Conservation (phyloP, 2,113 vertebrate species). For the Phylloscopus trochilus region DNA sequence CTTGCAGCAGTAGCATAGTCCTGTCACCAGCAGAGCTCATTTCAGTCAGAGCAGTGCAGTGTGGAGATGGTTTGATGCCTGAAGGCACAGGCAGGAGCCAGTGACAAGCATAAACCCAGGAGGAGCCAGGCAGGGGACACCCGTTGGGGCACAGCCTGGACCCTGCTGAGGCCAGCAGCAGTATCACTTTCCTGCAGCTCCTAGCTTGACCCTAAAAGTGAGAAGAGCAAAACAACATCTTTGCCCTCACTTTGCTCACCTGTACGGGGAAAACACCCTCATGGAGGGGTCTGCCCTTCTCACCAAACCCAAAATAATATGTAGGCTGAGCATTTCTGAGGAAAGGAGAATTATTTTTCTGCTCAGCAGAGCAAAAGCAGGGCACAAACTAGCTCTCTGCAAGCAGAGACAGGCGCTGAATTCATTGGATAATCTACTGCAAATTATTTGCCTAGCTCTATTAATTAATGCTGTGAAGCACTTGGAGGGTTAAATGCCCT, state of each 20-base stretch:
- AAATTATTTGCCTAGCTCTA: constrained; percentile 45
- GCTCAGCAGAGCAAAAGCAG: constrained; percentile 27
- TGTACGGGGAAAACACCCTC: neutral
- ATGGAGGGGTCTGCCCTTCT: neutral
- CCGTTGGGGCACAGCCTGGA: neutral
- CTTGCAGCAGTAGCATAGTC: neutral
- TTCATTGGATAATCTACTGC: constrained; percentile 40
- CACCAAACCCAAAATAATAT: neutral
- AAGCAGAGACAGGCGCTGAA: neutral
- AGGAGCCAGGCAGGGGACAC: neutral
- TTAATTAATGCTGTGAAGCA: constrained; percentile 48
- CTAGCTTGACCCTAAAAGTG: neutral
- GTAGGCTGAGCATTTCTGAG: neutral
- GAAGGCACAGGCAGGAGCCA: neutral
- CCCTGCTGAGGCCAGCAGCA: neutral
- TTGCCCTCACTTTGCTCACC: neutral
- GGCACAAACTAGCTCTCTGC: neutral
- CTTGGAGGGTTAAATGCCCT: constrained; percentile 54
- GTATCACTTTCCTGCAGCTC: neutral
- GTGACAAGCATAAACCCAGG: neutral
- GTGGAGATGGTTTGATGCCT: neutral
- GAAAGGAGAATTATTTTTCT: neutral
- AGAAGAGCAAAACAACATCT: neutral
- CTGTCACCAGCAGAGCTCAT: neutral
- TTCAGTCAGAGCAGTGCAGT: neutral